A percentile compares a stretch with the other conserved stretches of the same genome.
Conservation (phyloP, 1,140 invertebrate species). For the Ridgeia piscesae region DNA sequence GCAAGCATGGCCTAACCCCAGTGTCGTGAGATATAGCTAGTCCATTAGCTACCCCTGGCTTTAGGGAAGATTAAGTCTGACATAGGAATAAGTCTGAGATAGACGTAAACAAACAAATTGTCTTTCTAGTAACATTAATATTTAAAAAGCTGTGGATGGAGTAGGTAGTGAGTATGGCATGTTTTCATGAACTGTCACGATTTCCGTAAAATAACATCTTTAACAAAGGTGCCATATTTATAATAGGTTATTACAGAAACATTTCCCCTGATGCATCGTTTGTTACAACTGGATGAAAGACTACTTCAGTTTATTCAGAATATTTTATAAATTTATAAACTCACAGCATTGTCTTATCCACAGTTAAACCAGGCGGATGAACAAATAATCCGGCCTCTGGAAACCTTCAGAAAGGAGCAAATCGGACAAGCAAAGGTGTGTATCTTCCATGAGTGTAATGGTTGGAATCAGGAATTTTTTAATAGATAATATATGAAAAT, state of each 20-base stretch:
- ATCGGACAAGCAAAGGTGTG: constrained; percentile 88
- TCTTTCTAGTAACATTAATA: no score
- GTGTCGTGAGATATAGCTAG: background rate
- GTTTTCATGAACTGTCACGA: no score
- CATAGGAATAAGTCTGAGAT: background rate
- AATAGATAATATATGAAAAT: background rate
- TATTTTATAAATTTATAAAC: background rate
- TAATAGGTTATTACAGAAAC: no score
- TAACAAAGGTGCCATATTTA: no score
- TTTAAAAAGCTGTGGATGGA: no score
- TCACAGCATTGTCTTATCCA: background rate
- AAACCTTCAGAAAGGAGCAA: constrained; percentile 90
- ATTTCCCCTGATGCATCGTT: no score
- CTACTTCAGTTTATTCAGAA: no score
- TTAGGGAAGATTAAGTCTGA: background rate
- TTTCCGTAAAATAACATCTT: no score
- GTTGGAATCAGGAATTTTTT: background rate
- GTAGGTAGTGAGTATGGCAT: no score
- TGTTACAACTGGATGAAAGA: no score
- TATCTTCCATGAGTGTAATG: background rate
- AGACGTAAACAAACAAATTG: no score
- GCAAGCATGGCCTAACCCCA: background rate
- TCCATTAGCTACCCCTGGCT: background rate
- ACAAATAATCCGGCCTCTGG: constrained; percentile 87
- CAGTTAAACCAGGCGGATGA: constrained; percentile 87